Evolutionary conservation across 2,888 invertebrate species (phyloP), one percentile per base, ranked within the genome.

Genomic region (Yponomeuta evonymella): DNA sequence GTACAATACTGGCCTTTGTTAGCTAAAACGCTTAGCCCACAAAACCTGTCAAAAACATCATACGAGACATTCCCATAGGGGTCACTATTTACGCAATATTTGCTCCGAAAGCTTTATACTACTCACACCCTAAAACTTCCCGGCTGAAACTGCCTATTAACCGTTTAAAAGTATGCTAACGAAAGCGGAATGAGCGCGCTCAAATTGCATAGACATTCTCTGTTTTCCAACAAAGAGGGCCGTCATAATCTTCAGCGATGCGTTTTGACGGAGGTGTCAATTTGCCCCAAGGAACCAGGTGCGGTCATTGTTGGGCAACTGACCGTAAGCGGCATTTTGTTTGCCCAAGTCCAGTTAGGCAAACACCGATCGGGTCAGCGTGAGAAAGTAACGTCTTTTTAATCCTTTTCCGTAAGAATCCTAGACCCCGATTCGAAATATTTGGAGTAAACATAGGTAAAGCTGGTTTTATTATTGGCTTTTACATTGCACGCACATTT

Each of bases 31-130:
- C 82, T 70, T 75, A 79, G 78, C 83, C 85, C 81, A 82, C 81
- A 81, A 78, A 79, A 85, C 81, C 81, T 87, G 90, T 90, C 91
- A 90, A 89, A 91, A 88, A 81, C 81, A 78, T 89, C 89, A 89
- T 86, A 80, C 75, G 74, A 72, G 72, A 75, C 76, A 79, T 90
- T 90, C 90, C 89, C 89, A 89, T 82, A 87, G 84, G 84, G 83
- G 77, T 78, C 82, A 85, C 86, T 88, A 87, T 85, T 87, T 83
- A 80, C 77, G 79, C 86, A 82, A 88, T 90, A 87, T 91, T 91
- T 88, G 88, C 86, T 81, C 84, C 84, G 77, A n/a, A 58, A 58
- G 12, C 51, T 58, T 15, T 15, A 36, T 23, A 6, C 43, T 4
- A 8, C 63, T 71, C 51, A 58, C 51, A 15, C 51, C 15, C 51